Evolutionary conservation across 2,113 vertebrate species (phyloP).

Genomic region (Thalassarche chlororhynchos): DNA sequence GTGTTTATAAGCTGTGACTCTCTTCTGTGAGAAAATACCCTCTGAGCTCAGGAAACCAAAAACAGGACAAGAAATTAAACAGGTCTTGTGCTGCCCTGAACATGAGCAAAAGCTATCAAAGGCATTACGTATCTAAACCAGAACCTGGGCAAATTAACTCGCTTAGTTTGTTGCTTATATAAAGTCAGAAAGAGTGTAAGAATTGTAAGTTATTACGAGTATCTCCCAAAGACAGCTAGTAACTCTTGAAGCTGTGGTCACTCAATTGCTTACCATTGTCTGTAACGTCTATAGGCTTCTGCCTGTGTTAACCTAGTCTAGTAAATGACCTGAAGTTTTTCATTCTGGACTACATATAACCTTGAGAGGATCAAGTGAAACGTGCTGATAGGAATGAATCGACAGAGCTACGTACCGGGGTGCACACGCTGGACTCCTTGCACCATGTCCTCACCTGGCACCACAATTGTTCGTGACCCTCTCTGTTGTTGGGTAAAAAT

Average conservation of each 20-base stretch:
- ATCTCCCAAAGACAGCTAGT: not conserved
- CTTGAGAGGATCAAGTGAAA: not conserved
- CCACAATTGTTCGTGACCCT: rapidly evolving
- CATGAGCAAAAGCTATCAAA: not conserved
- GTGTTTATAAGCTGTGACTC: not conserved
- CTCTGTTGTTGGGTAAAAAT: not conserved
- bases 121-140: rapidly evolving
- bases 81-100: not conserved
- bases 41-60: not conserved
- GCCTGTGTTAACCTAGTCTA: rapidly evolving
- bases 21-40: not conserved
- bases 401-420: rapidly evolving
- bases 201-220: not conserved
- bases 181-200: not conserved
- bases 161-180: not conserved
- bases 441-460: not conserved
- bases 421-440: rapidly evolving
- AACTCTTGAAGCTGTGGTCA: not conserved
- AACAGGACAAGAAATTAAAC: not conserved
- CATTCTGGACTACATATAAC: not conserved
- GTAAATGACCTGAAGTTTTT: not conserved
- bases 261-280: not conserved
- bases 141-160: not conserved
- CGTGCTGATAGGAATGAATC: rapidly evolving
- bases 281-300: rapidly evolving